Conservation (phyloP, 1,140 invertebrate genomes). For the Drosophila ogumai region DNA sequence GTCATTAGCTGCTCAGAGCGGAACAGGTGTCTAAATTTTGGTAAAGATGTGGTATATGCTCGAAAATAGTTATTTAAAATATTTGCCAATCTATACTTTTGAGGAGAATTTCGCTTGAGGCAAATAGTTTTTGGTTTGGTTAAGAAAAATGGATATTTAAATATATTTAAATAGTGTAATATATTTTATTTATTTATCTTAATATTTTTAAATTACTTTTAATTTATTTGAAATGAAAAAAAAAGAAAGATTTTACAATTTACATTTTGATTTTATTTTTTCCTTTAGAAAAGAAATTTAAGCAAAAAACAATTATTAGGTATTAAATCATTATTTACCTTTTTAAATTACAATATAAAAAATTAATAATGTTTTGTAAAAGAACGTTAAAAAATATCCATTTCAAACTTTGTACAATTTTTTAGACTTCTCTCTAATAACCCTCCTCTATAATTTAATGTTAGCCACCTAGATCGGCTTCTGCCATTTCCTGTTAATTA, state of each 20-base stretch:
- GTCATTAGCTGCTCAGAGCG: slow-evolving; percentile 28
- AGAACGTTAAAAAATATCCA: too few relatives aligned
- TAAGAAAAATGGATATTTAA: neutral
- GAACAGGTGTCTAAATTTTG: slow-evolving; percentile 43
- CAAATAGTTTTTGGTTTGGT: neutral
- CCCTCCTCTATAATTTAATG: neutral
- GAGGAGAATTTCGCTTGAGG: neutral
- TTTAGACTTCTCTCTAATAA: neutral
- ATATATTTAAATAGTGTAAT: neutral
- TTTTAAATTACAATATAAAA: too few relatives aligned
- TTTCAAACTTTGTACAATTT: neutral
- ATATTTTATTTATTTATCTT: too few relatives aligned
- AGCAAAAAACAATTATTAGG: too few relatives aligned
- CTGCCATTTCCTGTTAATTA: slow-evolving; percentile 54
- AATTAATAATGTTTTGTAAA: too few relatives aligned
- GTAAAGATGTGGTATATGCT: neutral
- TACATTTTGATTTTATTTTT: neutral
- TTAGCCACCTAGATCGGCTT: slow-evolving; percentile 17
- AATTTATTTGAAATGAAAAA: neutral
- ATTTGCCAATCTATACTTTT: neutral
- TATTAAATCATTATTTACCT: too few relatives aligned
- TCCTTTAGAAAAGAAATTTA: neutral
- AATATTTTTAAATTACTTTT: neutral
- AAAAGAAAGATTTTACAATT: accelerated
- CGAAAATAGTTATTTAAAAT: neutral